A percentile compares a stretch with the other conserved stretches of the same genome.
Conservation (phyloP, 2,888 invertebrate genomes). For the Imbricaverruca yamaguchii region DNA sequence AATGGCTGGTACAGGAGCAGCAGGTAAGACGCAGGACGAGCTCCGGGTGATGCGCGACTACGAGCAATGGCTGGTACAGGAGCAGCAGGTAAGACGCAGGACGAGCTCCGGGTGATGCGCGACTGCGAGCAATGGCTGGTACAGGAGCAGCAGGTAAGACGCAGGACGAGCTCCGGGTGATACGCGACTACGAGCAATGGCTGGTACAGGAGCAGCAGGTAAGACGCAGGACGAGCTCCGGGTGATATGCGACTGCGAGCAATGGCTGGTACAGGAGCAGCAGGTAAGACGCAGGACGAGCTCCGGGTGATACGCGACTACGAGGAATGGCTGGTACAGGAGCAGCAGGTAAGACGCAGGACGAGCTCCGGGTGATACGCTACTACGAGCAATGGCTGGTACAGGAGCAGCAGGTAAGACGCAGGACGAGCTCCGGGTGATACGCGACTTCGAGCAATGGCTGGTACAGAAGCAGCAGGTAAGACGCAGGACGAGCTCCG, state of each 20-base stretch:
- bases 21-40: slow-evolving; percentile 64
- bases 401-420: no score
- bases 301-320: slow-evolving; percentile 48
- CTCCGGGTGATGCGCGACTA: slow-evolving; percentile 48
- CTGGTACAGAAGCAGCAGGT: no score
- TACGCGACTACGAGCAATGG: slow-evolving; percentile 23
- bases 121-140: slow-evolving; percentile 24
- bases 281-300: slow-evolving; percentile 64
- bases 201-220: no score
- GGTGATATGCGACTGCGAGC: slow-evolving; percentile 37
- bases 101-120: slow-evolving; percentile 56
- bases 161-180: slow-evolving; percentile 63
- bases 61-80: slow-evolving; percentile 23
- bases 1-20: slow-evolving; percentile 24
- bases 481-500: slow-evolving; percentile 65
- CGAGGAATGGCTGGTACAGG: slow-evolving; percentile 23
- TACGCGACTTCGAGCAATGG: slow-evolving; percentile 23
- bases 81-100: slow-evolving; percentile 60
- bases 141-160: no score
- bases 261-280: slow-evolving; percentile 24
- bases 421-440: slow-evolving; percentile 63
- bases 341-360: slow-evolving; percentile 60
- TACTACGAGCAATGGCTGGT: slow-evolving; percentile 23
- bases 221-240: slow-evolving; percentile 65
- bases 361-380: slow-evolving; percentile 56